phyloP scores from a whole-genome alignment of 2,797 vertebrate species.

The Artibeus jamaicensis region DNA sequence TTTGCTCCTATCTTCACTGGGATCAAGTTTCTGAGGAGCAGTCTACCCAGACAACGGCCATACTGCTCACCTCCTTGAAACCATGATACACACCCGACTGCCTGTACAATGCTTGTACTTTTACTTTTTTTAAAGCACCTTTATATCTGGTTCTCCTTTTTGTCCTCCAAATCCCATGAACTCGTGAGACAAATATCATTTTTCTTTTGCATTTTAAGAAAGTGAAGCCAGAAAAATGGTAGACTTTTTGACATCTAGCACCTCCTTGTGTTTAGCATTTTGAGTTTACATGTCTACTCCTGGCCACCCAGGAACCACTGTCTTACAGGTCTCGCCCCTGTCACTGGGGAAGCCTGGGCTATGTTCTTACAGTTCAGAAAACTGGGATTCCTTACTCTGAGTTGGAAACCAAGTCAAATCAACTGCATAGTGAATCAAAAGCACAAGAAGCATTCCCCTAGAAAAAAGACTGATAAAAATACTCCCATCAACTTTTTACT shows the following conservation, averaged over 20 bases:
- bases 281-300: neutral
- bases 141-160: neutral
- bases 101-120: neutral
- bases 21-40: constrained; percentile 62
- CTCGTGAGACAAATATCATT: neutral
- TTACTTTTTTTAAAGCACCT: neutral
- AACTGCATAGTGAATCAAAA: neutral
- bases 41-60: neutral
- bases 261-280: neutral
- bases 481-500: neutral
- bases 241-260: neutral
- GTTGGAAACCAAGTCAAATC: neutral
- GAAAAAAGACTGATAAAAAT: neutral
- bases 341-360: neutral
- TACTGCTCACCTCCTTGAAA: constrained; percentile 22
- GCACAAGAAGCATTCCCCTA: neutral
- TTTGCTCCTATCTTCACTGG: constrained; percentile 22
- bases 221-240: neutral
- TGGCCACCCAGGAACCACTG: no score
- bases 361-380: neutral
- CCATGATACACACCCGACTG: constrained; percentile 28
- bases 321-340: neutral
- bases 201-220: neutral
- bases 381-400: neutral
- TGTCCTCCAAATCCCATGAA: neutral